Evolutionary conservation across 30 jellyfish, hydroid and myxozoan species (phyloP), one percentile per base, ranked within the genome.

Genomic region (Cassiopea xamachana): DNA sequence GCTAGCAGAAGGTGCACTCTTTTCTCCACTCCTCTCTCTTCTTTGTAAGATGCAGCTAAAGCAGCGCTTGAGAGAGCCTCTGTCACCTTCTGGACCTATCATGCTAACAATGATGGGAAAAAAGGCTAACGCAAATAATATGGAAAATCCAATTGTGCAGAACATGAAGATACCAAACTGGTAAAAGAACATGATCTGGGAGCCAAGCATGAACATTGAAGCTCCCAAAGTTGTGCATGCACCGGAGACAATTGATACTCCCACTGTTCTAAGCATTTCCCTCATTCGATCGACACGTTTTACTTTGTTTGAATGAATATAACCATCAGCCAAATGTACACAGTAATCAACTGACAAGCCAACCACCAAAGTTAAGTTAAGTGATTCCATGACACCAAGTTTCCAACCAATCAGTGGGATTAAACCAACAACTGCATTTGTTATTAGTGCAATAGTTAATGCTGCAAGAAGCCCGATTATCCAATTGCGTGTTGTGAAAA

Each of bases 141-240:
- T 87, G 4, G 99, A 92, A 73, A 95, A 95, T 2, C 99, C 98
- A 68, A 95, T 92, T 19, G 99, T 95, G 89, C 98, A 95, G 78
- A 95, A 95, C 97, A 95, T 91, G 89, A 95, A 95, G 16, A 95
- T 88, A 4, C 99, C 99, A 77, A 95, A 95, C 81, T 95, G 99
- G 67, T 83, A 85, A 90, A 95, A 95, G 89, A 95, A 95, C 81
- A 90, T 51, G 50, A 95, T 95, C 73, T 95, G 92, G 15, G 99
- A 87, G 78, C 98, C 98, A 15, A 95, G 93, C 99, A 95, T 95
- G 84, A 95, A 95, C 58, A 98, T 94, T 12, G 99, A 95, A 0
- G 99, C 99, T 7, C 99, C 99, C 48, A 95, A 73, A 9, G 99
- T 95, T 27, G 99, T 95, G 76, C 96, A 86, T 1, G 99, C 99